Percentiles rank a stretch among this genome's conserved stretches.
Conservation (phyloP, 2,797 vertebrate genomes). For the Anisognathus igniventris region DNA sequence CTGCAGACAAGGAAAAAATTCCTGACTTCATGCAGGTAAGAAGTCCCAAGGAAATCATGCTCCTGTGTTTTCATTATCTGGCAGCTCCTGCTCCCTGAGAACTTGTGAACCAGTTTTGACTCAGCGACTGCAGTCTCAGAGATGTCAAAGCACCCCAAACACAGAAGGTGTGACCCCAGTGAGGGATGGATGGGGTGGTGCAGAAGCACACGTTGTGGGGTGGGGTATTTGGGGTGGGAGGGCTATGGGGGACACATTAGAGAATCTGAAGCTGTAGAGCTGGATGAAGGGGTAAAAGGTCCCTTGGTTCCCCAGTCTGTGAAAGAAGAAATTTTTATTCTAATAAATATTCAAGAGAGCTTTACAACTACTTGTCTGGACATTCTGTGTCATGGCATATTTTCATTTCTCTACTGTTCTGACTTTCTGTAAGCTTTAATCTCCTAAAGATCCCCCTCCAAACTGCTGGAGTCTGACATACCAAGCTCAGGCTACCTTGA, state of each 20-base stretch:
- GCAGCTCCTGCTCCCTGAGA: neutral
- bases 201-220: fast-evolving
- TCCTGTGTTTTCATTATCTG: neutral
- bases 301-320: neutral
- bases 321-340: neutral
- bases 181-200: neutral
- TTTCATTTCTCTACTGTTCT: neutral
- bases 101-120: neutral
- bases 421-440: neutral
- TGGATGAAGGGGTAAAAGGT: neutral
- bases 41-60: neutral
- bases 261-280: neutral
- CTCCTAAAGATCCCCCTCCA: neutral
- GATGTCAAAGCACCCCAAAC: neutral
- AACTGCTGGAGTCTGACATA: neutral
- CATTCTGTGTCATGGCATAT: neutral
- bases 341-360: neutral
- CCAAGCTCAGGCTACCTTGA: neutral
- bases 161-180: neutral
- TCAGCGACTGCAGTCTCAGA: neutral
- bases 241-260: fast-evolving
- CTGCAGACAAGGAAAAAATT: neutral
- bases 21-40: neutral
- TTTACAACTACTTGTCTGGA: neutral
- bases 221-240: neutral